Base-by-base conservation (phyloP, 2,113 vertebrate genomes). In the Hippocampus barbouri region DNA sequence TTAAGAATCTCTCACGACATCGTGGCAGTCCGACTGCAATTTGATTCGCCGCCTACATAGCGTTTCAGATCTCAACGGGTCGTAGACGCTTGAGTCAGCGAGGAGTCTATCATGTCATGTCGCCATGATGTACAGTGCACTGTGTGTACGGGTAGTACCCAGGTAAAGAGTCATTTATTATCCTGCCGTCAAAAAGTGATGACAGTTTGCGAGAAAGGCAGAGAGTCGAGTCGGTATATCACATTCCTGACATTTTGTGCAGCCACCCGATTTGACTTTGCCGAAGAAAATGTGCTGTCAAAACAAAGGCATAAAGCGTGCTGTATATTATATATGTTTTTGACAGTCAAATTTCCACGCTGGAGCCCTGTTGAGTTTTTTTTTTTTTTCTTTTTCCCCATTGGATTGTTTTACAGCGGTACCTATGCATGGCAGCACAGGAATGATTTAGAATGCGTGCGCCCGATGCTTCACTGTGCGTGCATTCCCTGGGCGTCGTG, bases 401-500 rank as follows among this genome's bases (percentile, higher is more conserved):
- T 59, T 15, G 23, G 56, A 27, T 59, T 9, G 51, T 68, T 71
- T 69, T 49, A 40, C 34, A 68, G 20, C 56, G 27, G 21, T 34
- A 41, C 41, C 34, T 27, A 7, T 60, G 57, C 66, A 63, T 67
- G n/a, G 30, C 66, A 53, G 53, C 57, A 20, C 23, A 51, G 12
- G 57, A 40, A 53, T 69, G n/a, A 65, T 53, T 40, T 63, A 56
- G 30, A 16, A 8, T 23, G 25, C 23, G 62, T 61, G 23, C 49
- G 49, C n/a, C 47, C 40, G 51, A 53, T 66, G 65, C 38, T 54
- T 77, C 62, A 51, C 20, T 69, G 64, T 66, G 60, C 68, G 56
- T 56, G 73, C 61, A 20, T n/a, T 69, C 64, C 69, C 49, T 40
- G 66, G 43, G 40, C 49, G 56, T 78, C 68, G 34, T 66, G 56